Base-by-base conservation (phyloP, 2,113 vertebrate genomes). In the Seriola rivoliana region DNA sequence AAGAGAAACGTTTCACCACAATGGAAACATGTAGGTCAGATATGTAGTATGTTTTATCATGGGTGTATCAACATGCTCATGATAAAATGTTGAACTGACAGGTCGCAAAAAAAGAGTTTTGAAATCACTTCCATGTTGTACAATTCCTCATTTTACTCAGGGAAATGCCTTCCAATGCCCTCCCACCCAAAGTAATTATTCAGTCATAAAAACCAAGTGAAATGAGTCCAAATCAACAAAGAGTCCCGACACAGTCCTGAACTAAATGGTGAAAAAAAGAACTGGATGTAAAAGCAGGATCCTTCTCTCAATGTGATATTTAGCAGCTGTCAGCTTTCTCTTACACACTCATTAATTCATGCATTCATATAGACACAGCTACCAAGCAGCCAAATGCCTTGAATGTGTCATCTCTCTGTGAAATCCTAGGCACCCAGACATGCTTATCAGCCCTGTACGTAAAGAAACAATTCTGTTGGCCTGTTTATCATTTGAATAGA, bases 401-500 rank as follows among this genome's bases (percentile, higher is more conserved):
- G 46, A 66, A 62, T 40, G 48, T 36, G 29, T 66, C 72, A 4
- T 64, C 11, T 34, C 17, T 23, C 42, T 68, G 50, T 68, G 42
- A 52, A 78, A 71, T 64, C 21, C 19, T n/a, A n/a, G 38, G 65
- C 64, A 38, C 23, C 4, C 44, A 71, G 75, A 59, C 38, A 16
- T 52, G 19, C 78, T 83, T 38, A 71, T 63, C 42, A 69, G 36
- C 57, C 36, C 36, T 71, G 38, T 70, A 58, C 36, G n/a, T 25
- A 34, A 57, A 65, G 40, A 34, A 82, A 65, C 38, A 25, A 23
- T 52, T 77, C 34, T 71, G 10, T 60, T 38, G 19, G 38, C 5
- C 21, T 38, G 63, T 88, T 29, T 82, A 64, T 11, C 59, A 85
- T 84, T 71, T 83, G 54, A 81, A 46, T 80, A 9, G 63, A 34